Conservation (phyloP, 2,797 vertebrate genomes). For the Cuniculus paca region DNA sequence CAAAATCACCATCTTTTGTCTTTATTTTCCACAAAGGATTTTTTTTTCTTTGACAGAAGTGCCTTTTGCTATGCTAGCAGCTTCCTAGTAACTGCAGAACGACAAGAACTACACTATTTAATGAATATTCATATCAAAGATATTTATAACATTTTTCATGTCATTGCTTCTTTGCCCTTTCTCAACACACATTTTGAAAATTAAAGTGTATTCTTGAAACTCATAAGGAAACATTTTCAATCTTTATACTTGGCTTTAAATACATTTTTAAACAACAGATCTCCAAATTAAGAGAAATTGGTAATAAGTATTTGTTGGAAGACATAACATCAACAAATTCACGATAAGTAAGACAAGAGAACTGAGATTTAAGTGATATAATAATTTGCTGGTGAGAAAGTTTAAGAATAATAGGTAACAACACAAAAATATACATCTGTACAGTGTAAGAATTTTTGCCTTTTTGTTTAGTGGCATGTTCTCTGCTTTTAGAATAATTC, state of each 20-base stretch:
- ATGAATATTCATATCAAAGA: slow-evolving; percentile 84
- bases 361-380: not conserved
- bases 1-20: slow-evolving; percentile 22
- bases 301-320: slow-evolving; percentile 36
- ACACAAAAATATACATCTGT: not conserved
- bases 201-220: slow-evolving; percentile 68
- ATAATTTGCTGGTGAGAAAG: slow-evolving; percentile 25
- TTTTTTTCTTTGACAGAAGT: not conserved
- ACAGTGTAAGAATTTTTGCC: not conserved
- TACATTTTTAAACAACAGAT: slow-evolving; percentile 74
- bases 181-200: slow-evolving; percentile 74
- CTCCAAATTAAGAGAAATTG: slow-evolving; percentile 44
- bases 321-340: not conserved
- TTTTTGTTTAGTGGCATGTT: not conserved
- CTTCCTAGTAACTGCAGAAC: slow-evolving; percentile 51
- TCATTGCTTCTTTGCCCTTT: slow-evolving; percentile 81
- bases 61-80: slow-evolving; percentile 8
- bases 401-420: not conserved
- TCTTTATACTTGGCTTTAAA: slow-evolving; percentile 77
- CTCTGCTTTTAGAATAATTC: not conserved
- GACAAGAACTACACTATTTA: slow-evolving; percentile 67
- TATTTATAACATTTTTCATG: slow-evolving; percentile 80
- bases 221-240: slow-evolving; percentile 81
- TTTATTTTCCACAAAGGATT: slow-evolving; percentile 48
- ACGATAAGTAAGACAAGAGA: slow-evolving; percentile 27